Conservation (phyloP, 64 coral and sea anemone genomes). For the Trachythela sp. region DNA sequence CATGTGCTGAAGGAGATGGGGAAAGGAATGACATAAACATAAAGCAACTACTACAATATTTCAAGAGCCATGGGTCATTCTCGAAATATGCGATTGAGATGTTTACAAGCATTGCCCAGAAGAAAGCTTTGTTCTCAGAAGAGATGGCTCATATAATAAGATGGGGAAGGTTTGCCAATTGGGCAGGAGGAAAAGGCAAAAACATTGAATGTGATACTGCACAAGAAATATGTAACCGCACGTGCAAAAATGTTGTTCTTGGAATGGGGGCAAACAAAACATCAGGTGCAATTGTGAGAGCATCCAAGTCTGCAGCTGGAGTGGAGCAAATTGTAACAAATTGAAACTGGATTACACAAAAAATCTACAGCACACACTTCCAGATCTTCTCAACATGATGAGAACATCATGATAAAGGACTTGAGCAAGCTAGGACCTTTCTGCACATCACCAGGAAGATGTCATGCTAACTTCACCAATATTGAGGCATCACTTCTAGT, state of each 20-base stretch:
- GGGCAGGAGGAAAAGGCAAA: conserved; percentile 29
- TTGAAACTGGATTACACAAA: conserved; percentile 20
- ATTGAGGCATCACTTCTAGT: conserved; percentile 32
- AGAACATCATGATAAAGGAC: conserved; percentile 35
- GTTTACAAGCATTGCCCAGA: conserved; percentile 54
- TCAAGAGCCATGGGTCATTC: conserved; percentile 9
- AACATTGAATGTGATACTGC: conserved; percentile 51
- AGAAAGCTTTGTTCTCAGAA: conserved; percentile 45
- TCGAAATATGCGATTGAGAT: conserved; percentile 62
- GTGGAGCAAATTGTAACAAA: conserved; percentile 37
- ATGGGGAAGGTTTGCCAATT: conserved; percentile 64
- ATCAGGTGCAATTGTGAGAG: conserved; percentile 39
- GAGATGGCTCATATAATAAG: conserved; percentile 43
- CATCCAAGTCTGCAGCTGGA: conserved; percentile 55
- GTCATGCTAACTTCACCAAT: conserved; percentile 26
- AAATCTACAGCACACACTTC: conserved; percentile 36
- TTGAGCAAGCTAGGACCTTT: conserved; percentile 48
- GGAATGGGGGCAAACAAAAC: conserved; percentile 67
- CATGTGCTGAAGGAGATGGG: conserved; percentile 55
- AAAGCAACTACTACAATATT: conserved; percentile 44
- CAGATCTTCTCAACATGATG: conserved; percentile 44
- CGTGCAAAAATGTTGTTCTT: conserved; percentile 51
- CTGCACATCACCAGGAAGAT: conserved; percentile 21
- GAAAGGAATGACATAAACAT: conserved; percentile 50
- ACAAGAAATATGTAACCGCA: conserved; percentile 49